Conservation (phyloP, 2,113 vertebrate genomes). For the Odocoileus virginianus region DNA sequence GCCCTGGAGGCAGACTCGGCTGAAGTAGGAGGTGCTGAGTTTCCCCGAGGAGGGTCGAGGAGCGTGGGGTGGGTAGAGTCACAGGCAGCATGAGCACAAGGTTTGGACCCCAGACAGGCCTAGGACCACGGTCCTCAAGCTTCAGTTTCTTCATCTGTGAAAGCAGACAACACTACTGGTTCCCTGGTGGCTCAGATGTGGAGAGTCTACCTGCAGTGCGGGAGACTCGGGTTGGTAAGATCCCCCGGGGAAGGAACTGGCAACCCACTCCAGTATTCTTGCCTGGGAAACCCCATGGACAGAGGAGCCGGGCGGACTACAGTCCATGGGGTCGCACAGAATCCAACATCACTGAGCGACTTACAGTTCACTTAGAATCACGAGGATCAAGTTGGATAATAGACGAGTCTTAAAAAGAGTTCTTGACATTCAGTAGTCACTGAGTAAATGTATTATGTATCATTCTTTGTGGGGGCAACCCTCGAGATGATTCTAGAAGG, state of each 20-base stretch:
- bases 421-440: no score
- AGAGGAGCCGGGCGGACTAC: background rate
- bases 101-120: background rate
- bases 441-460: background rate
- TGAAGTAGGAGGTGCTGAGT: background rate
- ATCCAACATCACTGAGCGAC: rapidly evolving
- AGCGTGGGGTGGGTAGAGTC: rapidly evolving
- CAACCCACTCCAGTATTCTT: background rate
- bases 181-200: background rate
- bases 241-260: background rate
- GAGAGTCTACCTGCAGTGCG: background rate
- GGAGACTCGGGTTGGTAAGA: background rate
- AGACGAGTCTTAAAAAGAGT: background rate
- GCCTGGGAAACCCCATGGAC: background rate
- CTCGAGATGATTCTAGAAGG: background rate
- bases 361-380: background rate
- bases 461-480: background rate
- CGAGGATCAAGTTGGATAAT: background rate
- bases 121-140: background rate
- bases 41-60: rapidly evolving
- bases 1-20: background rate
- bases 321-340: background rate
- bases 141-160: background rate
- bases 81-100: background rate
- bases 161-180: background rate